These are phyloP conservation scores for Dendrocopos noguchii DNA, from an alignment of 2,113 vertebrate species.

Conservation along the genomic window DNA sequence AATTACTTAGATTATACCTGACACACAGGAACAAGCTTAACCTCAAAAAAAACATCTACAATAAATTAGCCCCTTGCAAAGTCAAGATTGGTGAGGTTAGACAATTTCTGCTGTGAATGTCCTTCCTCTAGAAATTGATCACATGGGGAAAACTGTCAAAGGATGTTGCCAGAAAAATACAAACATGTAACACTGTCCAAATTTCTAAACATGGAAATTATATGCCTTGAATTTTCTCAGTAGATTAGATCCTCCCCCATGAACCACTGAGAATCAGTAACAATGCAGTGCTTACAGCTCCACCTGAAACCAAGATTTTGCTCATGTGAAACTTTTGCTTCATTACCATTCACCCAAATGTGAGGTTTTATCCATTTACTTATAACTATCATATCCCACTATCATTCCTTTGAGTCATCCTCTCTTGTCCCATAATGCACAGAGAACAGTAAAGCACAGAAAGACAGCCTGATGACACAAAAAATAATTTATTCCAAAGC, in stretches of 20 bases:
- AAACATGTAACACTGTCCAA: background rate
- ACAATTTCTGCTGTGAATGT: background rate
- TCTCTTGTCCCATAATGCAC: background rate
- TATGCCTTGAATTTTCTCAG: background rate
- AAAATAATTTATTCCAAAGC: background rate
- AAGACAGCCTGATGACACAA: background rate
- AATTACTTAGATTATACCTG: background rate
- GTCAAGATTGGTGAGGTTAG: background rate
- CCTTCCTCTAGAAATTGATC: background rate
- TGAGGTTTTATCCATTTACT: background rate
- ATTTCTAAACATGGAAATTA: background rate
- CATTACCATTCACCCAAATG: background rate
- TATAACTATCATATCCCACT: background rate
- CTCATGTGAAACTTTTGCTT: background rate
- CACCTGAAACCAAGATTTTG: background rate
- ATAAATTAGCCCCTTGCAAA: background rate
- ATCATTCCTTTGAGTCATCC: background rate
- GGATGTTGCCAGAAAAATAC: background rate
- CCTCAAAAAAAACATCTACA: background rate
- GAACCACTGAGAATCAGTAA: background rate
- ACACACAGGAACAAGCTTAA: background rate
- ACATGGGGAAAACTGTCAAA: background rate
- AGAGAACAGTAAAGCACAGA: background rate
- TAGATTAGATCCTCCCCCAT: background rate
- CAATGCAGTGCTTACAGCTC: background rate